phyloP scores from a whole-genome alignment of 2,113 vertebrate genomes.

The Psophia crepitans region DNA sequence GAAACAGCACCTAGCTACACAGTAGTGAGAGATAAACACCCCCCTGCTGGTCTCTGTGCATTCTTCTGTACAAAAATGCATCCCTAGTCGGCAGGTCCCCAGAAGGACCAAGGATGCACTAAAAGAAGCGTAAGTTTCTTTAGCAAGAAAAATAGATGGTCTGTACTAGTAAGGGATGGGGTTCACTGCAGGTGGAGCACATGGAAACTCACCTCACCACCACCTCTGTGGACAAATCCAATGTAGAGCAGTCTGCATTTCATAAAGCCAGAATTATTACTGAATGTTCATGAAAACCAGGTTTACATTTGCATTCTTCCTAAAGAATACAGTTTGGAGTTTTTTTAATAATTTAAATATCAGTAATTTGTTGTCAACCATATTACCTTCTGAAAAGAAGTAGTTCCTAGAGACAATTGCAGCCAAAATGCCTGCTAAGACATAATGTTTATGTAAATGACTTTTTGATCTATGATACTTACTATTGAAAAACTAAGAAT shows the following conservation, averaged over 20 bases:
- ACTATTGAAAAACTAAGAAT: not conserved
- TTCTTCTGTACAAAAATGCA: not conserved
- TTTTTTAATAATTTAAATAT: not conserved
- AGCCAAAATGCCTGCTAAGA: not conserved
- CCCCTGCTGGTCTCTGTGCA: too few relatives aligned
- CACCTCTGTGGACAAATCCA: not conserved
- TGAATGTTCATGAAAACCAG: too few relatives aligned
- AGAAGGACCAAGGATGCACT: not conserved
- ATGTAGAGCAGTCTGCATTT: not conserved
- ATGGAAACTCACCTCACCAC: not conserved
- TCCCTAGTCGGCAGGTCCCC: not conserved
- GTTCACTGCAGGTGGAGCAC: not conserved
- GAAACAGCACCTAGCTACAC: not conserved
- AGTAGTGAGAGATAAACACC: not conserved
- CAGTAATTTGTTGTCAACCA: not conserved
- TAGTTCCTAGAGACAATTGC: not conserved
- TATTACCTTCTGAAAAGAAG: not conserved
- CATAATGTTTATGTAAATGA: not conserved
- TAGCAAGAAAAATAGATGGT: not conserved
- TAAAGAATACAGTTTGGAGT: not conserved
- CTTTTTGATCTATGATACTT: not conserved
- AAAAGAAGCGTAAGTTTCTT: not conserved
- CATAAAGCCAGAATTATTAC: too few relatives aligned
- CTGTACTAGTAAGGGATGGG: not conserved
- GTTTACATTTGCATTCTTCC: not conserved